phyloP scores from a whole-genome alignment of 2,113 vertebrate species.

The Urocitellus parryii region DNA sequence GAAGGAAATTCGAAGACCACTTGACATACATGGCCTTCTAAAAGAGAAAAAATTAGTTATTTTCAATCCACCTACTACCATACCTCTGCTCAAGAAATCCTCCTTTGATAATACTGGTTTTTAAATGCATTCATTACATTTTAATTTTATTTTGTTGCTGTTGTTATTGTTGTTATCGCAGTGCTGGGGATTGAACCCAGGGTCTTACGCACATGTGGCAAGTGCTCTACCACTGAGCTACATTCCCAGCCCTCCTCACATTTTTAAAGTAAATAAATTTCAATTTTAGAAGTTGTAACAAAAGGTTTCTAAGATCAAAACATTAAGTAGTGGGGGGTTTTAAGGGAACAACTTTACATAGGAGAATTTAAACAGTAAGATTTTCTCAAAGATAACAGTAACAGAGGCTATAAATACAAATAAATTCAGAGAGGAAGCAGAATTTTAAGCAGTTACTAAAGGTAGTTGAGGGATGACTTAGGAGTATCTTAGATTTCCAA shows the following conservation, averaged over 20 bases:
- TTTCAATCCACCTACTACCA: not conserved
- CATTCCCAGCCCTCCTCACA: not conserved
- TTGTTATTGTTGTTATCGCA: too few species aligned
- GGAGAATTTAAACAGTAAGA: not conserved
- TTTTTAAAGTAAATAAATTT: conserved; percentile 49
- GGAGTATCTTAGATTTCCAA: not conserved
- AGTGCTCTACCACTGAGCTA: too few species aligned
- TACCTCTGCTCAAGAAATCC: not conserved
- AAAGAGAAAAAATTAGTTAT: not conserved
- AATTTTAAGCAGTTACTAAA: not conserved
- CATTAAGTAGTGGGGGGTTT: not conserved
- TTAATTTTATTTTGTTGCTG: not conserved
- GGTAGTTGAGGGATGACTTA: not conserved
- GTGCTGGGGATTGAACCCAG: too few species aligned
- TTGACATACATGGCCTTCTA: not conserved
- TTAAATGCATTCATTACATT: conserved; percentile 14
- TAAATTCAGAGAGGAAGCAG: not conserved
- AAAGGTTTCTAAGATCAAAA: conserved; percentile 45
- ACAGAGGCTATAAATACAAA: not conserved
- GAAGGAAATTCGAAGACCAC: conserved; percentile 1
- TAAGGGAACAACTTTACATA: not conserved
- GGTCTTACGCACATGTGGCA: too few species aligned
- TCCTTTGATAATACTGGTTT: not conserved
- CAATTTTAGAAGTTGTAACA: conserved; percentile 29
- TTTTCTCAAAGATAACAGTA: not conserved